Evolutionary conservation across 37 sponge, comb jelly and placozoan species (phyloP), one percentile per base, ranked within the genome.

Genomic region (Oscarella lobularis): DNA sequence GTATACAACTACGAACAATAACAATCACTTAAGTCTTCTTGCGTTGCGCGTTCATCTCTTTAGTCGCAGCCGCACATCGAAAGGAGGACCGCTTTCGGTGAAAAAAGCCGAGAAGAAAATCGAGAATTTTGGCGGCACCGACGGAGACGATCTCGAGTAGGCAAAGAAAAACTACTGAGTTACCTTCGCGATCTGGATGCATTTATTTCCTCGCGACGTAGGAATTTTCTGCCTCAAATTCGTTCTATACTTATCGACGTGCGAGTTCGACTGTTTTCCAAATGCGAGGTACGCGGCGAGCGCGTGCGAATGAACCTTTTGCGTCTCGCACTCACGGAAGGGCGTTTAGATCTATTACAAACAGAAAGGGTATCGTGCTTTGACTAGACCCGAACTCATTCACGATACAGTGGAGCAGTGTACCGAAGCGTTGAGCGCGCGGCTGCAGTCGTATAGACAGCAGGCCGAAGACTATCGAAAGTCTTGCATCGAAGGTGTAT

Each of bases 391-490:
- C 27, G 73, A 9, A 70, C 40, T 73, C n/a, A 33, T 87, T 14
- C 69, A 69, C 31, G 86, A 75, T 0, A 81, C 84, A 33, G 83
- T 83, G 40, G 87, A 92, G 78, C 39, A 0, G 30, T 85, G 80
- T 36, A 77, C 84, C 68, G 91, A 86, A 67, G 39, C 39, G 2
- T 67, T 86, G 20, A 86, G 80, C 31, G 74, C 35, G 9, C 74
- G 76, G 2, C 67, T 78, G n/a, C 90, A 92, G 72, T 55, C 77
- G 33, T 90, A 90, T 40, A 74, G 80, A 3, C 35, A 0, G 32
- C 93, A 92, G 72, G 76, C 81, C 38, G 93, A 92, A 72, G 79
- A 83, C 67, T 92, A 92, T 73, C 74, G 90, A 31, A 79, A 82
- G 4, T 35, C 78, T 37, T 89, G 90, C 67, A 89, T 89, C 78